Percentiles rank a stretch among this genome's conserved stretches.
These are phyloP conservation scores for Threskiornis aethiopicus DNA, from an alignment of 2,797 vertebrate species.

Conservation along the genomic window DNA sequence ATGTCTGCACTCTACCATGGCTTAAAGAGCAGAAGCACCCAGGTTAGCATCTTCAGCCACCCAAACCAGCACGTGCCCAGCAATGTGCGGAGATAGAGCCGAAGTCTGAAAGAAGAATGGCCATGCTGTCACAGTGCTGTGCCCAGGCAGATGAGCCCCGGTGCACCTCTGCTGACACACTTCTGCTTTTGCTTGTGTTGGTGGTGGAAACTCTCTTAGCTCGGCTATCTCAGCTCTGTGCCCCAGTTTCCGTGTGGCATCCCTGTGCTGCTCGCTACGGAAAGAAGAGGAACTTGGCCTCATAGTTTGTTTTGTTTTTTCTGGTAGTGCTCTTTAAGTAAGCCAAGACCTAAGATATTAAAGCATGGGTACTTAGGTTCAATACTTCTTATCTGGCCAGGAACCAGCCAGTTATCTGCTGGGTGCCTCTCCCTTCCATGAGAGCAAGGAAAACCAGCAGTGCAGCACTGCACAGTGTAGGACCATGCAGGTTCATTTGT, in stretches of 20 bases:
- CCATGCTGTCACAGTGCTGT: not conserved
- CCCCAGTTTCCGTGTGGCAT: rapidly evolving
- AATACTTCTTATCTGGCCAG: not conserved
- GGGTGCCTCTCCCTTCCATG: rapidly evolving
- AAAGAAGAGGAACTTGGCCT: not conserved
- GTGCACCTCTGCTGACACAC: not conserved
- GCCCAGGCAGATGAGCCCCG: not conserved
- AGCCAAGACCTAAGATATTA: not conserved
- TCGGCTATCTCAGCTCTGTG: rapidly evolving
- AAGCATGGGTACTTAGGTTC: not conserved
- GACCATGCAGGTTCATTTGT: not conserved
- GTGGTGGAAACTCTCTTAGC: not conserved
- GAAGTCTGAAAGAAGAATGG: not conserved
- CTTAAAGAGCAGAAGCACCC: not conserved
- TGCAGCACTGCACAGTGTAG: rapidly evolving
- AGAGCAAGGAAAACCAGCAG: not conserved
- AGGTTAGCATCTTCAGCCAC: not conserved
- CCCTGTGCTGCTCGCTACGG: not conserved
- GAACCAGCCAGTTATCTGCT: not conserved
- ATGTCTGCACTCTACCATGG: not conserved
- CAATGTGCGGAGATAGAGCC: rapidly evolving
- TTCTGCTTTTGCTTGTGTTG: not conserved
- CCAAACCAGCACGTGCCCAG: not conserved
- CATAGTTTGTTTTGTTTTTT: not conserved
- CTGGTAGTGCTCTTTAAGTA: not conserved